phyloP scores from a whole-genome alignment of 37 sponge, comb jelly and placozoan genomes.

The Lycopodina hypogea region DNA sequence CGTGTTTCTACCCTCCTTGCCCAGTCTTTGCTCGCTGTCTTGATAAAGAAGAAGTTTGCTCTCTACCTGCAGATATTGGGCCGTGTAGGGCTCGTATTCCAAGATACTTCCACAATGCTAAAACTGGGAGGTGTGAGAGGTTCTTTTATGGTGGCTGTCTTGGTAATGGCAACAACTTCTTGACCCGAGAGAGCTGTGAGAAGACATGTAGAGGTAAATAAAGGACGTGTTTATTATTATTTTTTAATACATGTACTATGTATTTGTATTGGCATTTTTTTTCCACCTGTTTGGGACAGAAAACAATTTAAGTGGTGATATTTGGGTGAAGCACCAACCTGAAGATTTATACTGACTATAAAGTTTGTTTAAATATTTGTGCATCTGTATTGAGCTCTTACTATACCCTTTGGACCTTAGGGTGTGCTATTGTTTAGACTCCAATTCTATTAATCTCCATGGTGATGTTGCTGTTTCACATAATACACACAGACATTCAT shows the following conservation, averaged over 20 bases:
- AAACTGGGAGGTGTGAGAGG: slow-evolving; percentile 12
- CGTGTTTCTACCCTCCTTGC: slow-evolving; percentile 13
- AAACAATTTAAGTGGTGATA: neutral
- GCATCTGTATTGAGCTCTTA: no score
- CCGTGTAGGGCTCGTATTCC: slow-evolving; percentile 20
- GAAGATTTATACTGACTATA: no score
- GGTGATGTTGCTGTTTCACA: no score
- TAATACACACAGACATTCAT: no score
- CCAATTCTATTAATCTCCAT: no score
- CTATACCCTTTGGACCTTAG: no score
- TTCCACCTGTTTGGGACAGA: neutral
- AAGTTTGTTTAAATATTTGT: no score
- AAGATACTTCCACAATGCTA: slow-evolving; percentile 22
- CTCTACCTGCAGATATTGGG: slow-evolving; percentile 2
- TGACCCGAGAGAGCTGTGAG: neutral
- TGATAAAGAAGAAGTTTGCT: neutral
- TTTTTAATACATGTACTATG: neutral
- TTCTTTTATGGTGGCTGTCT: slow-evolving; percentile 41
- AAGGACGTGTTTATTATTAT: neutral
- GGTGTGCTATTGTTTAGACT: no score
- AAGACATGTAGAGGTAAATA: neutral
- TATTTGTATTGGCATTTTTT: neutral
- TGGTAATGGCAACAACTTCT: slow-evolving; percentile 27
- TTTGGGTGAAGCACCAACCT: no score
- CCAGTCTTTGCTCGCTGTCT: neutral